Base-by-base conservation (phyloP, 2,888 invertebrate species). In the Agriotes lineatus region DNA sequence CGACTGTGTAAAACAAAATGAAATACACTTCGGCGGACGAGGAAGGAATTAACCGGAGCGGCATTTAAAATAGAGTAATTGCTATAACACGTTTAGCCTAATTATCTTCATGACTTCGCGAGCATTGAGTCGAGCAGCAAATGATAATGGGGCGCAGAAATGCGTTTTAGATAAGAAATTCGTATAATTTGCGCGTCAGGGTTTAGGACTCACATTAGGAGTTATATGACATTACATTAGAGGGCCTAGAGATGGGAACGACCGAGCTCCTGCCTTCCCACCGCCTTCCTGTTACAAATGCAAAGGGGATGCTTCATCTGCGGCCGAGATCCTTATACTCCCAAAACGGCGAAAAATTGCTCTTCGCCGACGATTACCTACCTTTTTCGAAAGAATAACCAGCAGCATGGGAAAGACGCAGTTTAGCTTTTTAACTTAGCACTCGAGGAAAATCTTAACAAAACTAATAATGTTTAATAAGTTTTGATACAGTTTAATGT, bases 161-260 rank as follows among this genome's bases (percentile, higher is more conserved):
- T 59, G 68, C 59, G 61, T 68, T 68, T 68, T 54, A 68, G 68
- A 68, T 68, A 68, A 68, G 68, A 58, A 68, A 60, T 52, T 67
- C 60, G 54, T 60, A 45, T 60, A 67, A 67, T 67, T 60, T 56
- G 60, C 59, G 54, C 54, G 52, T 67, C 66, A 30, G 60, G 66
- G 52, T 65, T 67, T 52, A 67, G 66, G 25, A 59, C 50, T 54
- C 60, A 56, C 66, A 67, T 67, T 65, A 58, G 58, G 58, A 65
- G 65, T 65, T 65, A 65, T 65, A 65, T 65, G 65, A 65, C 65
- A 59, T 65, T 48, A 59, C 65, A 65, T 65, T 65, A 65, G 65
- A 52, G 59, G 37, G 12, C 48, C 50, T 57, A 37, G 65, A 50
- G 58, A 58, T 59, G 65, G 58, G 65, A 57, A 59, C 35, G 50